Percentiles rank a stretch among this genome's conserved stretches.
Evolutionary conservation across 2,888 invertebrate genomes (phyloP).

Genomic region (Andrena praecox): DNA sequence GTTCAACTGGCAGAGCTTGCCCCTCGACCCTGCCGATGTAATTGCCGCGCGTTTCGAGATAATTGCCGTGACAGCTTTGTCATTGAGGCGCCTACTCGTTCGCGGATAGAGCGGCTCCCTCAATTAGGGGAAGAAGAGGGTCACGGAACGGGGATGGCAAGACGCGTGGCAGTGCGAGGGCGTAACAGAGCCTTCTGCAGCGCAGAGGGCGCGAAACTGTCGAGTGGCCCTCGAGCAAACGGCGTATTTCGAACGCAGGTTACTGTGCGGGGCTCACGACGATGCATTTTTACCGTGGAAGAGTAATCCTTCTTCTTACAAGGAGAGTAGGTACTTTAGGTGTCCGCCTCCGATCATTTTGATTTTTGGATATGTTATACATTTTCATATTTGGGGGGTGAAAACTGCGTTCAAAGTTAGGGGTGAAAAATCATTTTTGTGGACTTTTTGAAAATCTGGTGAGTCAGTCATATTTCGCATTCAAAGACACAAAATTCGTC

Average conservation of each 20-base stretch:
- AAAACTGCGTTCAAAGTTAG: no score
- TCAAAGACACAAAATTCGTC: no score
- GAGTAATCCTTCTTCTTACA: neutral
- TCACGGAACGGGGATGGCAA: neutral
- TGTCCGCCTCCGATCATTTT: no score
- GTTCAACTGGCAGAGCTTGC: slow-evolving; percentile 57
- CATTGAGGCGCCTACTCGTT: slow-evolving; percentile 46
- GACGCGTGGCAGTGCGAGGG: slow-evolving; percentile 22
- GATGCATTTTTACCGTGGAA: no score
- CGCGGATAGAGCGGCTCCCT: slow-evolving; percentile 30
- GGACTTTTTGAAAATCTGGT: no score
- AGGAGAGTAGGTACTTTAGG: no score
- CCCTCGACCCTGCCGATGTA: slow-evolving; percentile 62
- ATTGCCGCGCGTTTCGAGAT: slow-evolving; percentile 74
- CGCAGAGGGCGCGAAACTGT: neutral
- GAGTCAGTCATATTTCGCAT: no score
- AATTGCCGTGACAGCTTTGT: slow-evolving; percentile 76
- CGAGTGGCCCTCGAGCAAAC: slow-evolving; percentile 22
- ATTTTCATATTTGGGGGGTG: no score
- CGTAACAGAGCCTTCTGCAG: slow-evolving; percentile 18
- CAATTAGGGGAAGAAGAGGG: slow-evolving; percentile 27
- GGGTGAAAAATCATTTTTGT: no score
- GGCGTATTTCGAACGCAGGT: neutral
- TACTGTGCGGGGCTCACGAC: slow-evolving; percentile 15
- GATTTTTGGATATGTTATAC: no score